Conservation (phyloP, 1,140 invertebrate species). For the Drosophila navojoa region DNA sequence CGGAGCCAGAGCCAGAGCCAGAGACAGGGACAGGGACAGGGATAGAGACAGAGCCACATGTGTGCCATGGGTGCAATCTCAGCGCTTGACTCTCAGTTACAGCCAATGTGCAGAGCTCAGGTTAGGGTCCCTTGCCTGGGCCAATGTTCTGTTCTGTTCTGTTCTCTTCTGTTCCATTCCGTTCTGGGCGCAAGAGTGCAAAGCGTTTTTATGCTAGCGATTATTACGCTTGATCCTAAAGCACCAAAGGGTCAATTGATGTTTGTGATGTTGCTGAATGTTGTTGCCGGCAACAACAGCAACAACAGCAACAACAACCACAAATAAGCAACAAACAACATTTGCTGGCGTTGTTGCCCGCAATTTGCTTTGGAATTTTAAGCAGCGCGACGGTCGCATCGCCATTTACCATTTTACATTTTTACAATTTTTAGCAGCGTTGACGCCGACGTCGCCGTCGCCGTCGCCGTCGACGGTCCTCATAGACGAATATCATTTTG, state of each 20-base stretch:
- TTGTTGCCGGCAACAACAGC: constrained; percentile 49
- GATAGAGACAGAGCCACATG: constrained; percentile 20
- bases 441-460: constrained; percentile 6
- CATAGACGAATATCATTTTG: constrained; percentile 57
- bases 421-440: constrained; percentile 41
- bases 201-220: constrained; percentile 83
- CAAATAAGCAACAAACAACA: constrained; percentile 49
- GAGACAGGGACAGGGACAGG: neutral
- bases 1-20: neutral
- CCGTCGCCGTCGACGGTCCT: constrained; percentile 6
- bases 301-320: constrained; percentile 36
- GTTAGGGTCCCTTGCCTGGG: constrained; percentile 29
- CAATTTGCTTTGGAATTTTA: constrained; percentile 83
- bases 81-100: constrained; percentile 26
- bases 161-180: constrained; percentile 16
- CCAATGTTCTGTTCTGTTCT: constrained; percentile 17
- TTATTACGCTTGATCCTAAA: constrained; percentile 83
- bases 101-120: constrained; percentile 12
- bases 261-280: constrained; percentile 80
- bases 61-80: constrained; percentile 23
- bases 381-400: constrained; percentile 64
- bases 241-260: constrained; percentile 83
- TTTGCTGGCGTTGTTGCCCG: constrained; percentile 56
- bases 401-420: constrained; percentile 53
- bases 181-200: constrained; percentile 72